phyloP scores from a whole-genome alignment of 2,113 vertebrate genomes.

The Antechinus stuartii region DNA sequence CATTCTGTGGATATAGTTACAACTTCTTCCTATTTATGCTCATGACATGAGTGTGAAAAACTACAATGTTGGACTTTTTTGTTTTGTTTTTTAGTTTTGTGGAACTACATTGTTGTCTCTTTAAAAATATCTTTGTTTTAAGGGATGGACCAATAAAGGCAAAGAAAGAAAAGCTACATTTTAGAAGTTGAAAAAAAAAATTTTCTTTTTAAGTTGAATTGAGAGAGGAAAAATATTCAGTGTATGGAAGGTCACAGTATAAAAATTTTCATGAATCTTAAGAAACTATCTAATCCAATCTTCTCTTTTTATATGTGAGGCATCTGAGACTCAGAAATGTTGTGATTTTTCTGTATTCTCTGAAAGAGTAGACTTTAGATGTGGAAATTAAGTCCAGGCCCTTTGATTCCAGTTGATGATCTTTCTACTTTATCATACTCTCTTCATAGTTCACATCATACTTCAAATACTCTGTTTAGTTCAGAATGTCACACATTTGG shows the following conservation, averaged over 20 bases:
- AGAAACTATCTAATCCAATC: neutral
- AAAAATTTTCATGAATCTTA: neutral
- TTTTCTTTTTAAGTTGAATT: neutral
- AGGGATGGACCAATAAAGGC: neutral
- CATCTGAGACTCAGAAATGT: neutral
- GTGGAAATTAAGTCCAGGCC: neutral
- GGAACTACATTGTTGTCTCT: neutral
- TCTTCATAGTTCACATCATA: neutral
- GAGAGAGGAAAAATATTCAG: neutral
- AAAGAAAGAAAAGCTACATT: neutral
- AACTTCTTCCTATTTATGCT: neutral
- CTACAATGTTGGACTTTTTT: neutral
- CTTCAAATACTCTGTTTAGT: neutral
- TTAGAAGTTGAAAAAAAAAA: neutral
- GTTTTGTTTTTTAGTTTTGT: neutral
- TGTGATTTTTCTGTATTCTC: neutral
- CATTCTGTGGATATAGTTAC: neutral
- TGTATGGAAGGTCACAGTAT: neutral
- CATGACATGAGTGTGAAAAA: neutral
- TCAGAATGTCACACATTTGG: neutral
- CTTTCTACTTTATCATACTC: neutral
- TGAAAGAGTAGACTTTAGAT: neutral
- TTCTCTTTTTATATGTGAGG: too few relatives aligned
- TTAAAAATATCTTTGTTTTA: neutral
- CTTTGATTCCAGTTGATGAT: neutral